Evolutionary conservation across 2,797 vertebrate species (phyloP).

Genomic region (Antrozous pallidus): DNA sequence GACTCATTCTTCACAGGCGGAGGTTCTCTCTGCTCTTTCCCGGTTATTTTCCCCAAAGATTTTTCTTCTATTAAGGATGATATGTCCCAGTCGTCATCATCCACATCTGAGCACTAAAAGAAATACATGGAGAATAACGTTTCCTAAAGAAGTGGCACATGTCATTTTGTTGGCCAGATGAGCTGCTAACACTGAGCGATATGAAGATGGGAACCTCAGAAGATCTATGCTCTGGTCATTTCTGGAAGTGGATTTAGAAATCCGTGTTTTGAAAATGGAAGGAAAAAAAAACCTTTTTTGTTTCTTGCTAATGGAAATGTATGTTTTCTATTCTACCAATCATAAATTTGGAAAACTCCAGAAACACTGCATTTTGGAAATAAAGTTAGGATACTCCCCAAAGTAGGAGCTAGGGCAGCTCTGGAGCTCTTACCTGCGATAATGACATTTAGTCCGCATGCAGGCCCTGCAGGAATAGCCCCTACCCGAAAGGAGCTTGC

Average conservation of each 20-base stretch:
- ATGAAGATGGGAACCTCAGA: background rate
- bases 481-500: fast-evolving
- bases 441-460: background rate
- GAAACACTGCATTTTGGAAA: background rate
- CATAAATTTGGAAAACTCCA: background rate
- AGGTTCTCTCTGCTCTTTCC: slow-evolving; percentile 69
- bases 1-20: slow-evolving; percentile 82
- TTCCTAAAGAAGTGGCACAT: background rate
- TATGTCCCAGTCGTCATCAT: slow-evolving; percentile 88
- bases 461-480: no score
- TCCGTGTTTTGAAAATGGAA: background rate
- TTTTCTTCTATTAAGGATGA: slow-evolving; percentile 89
- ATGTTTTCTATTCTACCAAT: background rate
- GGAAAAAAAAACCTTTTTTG: background rate
- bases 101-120: slow-evolving; percentile 85
- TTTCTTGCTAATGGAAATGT: background rate
- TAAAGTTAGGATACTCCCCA: background rate
- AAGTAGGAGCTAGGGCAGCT: background rate
- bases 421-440: background rate
- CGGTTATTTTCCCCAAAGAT: slow-evolving; percentile 75
- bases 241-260: background rate
- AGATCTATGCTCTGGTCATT: background rate
- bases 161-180: background rate
- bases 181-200: background rate
- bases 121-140: slow-evolving; percentile 16